These are phyloP conservation scores for Ictalurus punctatus DNA, from an alignment of 2,113 vertebrate species.

Conservation along the genomic window DNA sequence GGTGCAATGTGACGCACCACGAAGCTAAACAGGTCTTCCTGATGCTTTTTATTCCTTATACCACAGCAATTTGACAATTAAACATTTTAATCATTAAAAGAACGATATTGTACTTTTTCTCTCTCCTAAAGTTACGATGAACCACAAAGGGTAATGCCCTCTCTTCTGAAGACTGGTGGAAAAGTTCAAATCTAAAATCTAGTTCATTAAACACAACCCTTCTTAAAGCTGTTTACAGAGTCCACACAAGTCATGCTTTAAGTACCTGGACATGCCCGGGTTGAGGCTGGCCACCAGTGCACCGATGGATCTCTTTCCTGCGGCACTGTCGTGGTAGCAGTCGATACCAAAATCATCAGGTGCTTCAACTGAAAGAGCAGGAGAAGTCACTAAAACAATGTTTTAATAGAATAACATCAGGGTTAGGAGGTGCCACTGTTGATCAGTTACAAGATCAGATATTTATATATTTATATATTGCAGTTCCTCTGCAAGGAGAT, in stretches of 20 bases:
- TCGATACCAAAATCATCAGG: slow-evolving; percentile 96
- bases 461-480: too few relatives aligned
- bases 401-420: neutral
- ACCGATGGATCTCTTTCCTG: too few relatives aligned
- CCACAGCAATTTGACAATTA: neutral
- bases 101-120: neutral
- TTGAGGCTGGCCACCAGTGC: too few relatives aligned
- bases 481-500: too few relatives aligned
- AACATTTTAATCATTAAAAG: neutral
- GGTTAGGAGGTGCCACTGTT: neutral
- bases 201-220: too few relatives aligned
- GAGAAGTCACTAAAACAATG: neutral
- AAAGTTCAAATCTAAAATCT: slow-evolving; percentile 62
- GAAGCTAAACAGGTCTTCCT: too few relatives aligned
- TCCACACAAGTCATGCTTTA: too few relatives aligned
- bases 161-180: too few relatives aligned
- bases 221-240: too few relatives aligned
- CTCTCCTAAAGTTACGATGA: neutral
- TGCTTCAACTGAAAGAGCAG: slow-evolving; percentile 80
- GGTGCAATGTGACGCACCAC: too few relatives aligned
- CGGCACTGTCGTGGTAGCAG: too few relatives aligned
- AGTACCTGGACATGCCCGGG: too few relatives aligned
- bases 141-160: neutral
- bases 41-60: neutral
- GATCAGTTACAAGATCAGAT: neutral